These are phyloP conservation scores for Athalia circularis DNA, from an alignment of 2,888 invertebrate species.

Conservation along the genomic window DNA sequence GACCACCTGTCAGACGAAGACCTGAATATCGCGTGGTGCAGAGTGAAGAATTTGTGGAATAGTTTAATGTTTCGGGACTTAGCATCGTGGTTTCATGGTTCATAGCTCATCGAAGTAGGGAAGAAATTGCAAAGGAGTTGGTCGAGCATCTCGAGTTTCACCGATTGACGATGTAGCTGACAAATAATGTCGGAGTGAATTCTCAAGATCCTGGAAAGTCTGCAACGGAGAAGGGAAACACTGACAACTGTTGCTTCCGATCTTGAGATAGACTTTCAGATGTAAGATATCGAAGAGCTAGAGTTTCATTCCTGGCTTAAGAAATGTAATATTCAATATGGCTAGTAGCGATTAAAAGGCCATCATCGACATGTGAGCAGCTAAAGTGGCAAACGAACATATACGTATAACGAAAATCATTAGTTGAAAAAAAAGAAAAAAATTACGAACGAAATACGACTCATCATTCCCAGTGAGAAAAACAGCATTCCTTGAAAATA, in stretches of 20 bases:
- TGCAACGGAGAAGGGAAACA: conserved; percentile 1
- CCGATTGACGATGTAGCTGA: background rate
- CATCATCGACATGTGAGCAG: conserved; percentile 33
- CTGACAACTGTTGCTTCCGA: conserved; percentile 34
- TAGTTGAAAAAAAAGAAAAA: conserved; percentile 12
- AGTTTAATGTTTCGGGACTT: background rate
- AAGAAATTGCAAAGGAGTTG: no score
- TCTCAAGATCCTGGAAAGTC: conserved; percentile 10
- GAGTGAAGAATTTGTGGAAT: conserved; percentile 14
- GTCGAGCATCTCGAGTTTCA: no score
- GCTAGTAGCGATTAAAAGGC: conserved; percentile 12
- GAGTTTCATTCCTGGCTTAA: conserved; percentile 31
- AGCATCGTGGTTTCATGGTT: no score
- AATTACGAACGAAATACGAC: conserved; percentile 43
- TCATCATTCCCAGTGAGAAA: conserved; percentile 46
- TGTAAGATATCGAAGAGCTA: background rate
- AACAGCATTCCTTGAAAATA: conserved; percentile 44
- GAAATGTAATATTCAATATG: conserved; percentile 22
- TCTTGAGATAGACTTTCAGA: conserved; percentile 13
- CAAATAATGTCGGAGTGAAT: background rate
- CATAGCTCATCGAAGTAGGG: no score
- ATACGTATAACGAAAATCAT: conserved; percentile 18
- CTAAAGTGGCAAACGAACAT: conserved; percentile 37
- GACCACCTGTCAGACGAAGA: conserved; percentile 39
- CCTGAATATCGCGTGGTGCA: conserved; percentile 22